These are phyloP conservation scores for Hyperopisus bebe DNA, from an alignment of 2,113 vertebrate genomes.

Conservation along the genomic window DNA sequence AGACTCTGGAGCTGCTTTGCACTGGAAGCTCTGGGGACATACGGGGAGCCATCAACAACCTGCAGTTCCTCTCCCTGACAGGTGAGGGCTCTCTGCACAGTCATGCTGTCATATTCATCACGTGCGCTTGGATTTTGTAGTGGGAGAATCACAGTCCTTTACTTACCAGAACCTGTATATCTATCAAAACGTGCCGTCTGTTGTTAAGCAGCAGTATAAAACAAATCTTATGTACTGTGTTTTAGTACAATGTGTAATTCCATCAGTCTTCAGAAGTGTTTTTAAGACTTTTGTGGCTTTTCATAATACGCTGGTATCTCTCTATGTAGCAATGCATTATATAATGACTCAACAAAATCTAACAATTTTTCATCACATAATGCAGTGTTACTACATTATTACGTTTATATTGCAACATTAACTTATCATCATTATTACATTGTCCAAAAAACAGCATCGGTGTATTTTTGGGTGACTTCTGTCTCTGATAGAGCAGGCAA, in stretches of 20 bases:
- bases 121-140: neutral
- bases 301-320: neutral
- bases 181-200: neutral
- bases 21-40: conserved; percentile 86
- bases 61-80: conserved; percentile 80
- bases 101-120: neutral
- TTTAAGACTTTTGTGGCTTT: neutral
- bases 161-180: neutral
- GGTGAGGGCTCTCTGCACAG: conserved; percentile 52
- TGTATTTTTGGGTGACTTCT: neutral
- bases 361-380: neutral
- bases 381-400: neutral
- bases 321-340: neutral
- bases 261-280: neutral
- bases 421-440: neutral
- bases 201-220: neutral
- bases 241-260: neutral
- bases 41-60: conserved; percentile 88
- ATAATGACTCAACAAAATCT: neutral
- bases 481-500: neutral
- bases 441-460: neutral
- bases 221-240: neutral
- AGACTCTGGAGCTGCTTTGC: conserved; percentile 71
- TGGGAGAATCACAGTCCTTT: neutral
- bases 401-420: neutral